Percentiles rank a stretch among this genome's conserved stretches.
These are phyloP conservation scores for Scomber japonicus DNA, from an alignment of 2,113 vertebrate genomes.

Conservation along the genomic window DNA sequence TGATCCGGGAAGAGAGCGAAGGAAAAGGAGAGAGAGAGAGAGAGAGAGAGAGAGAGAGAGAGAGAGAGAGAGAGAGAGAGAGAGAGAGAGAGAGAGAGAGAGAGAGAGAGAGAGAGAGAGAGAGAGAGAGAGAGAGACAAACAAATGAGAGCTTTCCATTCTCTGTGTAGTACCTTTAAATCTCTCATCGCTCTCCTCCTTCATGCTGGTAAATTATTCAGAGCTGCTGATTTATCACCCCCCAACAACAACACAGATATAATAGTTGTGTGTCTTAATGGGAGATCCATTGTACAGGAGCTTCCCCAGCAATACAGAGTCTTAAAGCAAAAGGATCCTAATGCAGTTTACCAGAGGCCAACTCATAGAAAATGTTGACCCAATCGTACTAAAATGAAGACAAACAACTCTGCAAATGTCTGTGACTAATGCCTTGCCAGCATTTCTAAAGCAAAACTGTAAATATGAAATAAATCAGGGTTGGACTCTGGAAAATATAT, in stretches of 20 bases:
- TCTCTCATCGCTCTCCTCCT: slow-evolving; percentile 49
- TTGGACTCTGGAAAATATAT: not conserved
- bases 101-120: not conserved
- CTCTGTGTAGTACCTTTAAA: slow-evolving; percentile 60
- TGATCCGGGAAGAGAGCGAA: slow-evolving; percentile 6
- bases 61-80: not conserved
- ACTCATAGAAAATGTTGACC: slow-evolving; percentile 5
- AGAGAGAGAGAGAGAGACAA: slow-evolving; percentile 6
- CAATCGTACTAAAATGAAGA: not conserved
- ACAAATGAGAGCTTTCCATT: slow-evolving; percentile 48
- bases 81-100: not conserved
- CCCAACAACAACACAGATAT: slow-evolving; percentile 71
- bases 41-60: too few species aligned
- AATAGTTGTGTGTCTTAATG: slow-evolving; percentile 68
- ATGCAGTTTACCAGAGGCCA: slow-evolving; percentile 36
- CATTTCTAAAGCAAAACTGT: not conserved
- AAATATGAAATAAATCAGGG: not conserved
- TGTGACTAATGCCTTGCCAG: too few species aligned
- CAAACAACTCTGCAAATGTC: not conserved
- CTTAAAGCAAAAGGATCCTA: slow-evolving; percentile 37
- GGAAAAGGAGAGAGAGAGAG: too few species aligned
- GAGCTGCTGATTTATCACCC: slow-evolving; percentile 76
- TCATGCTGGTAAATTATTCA: slow-evolving; percentile 79
- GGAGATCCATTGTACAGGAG: slow-evolving; percentile 31
- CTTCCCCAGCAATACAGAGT: slow-evolving; percentile 47